Evolutionary conservation across 1,140 invertebrate genomes (phyloP), one percentile per base, ranked within the genome.

Genomic region (Octopus sinensis): DNA sequence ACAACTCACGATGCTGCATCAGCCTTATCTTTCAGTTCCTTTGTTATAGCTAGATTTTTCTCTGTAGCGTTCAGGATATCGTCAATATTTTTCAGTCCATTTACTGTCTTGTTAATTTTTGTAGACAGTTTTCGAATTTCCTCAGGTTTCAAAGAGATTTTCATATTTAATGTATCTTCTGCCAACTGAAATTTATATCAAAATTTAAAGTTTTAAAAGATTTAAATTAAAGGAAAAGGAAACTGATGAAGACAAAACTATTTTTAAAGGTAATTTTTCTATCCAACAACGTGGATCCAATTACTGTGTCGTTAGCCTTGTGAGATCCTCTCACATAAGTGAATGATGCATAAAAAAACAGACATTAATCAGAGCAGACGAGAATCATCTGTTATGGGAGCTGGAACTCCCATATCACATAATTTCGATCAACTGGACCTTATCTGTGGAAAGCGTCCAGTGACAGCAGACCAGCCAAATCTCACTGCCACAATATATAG

Each of bases 61-160:
- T 93, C 93, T 0, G 97, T 98, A 77, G 95, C 96, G 51, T 92
- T 92, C 68, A 98, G 94, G 86, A 98, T 98, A 82, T 93, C 92
- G 86, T 98, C 96, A 81, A 97, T 97, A 88, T 98, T 94, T 54
- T 95, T 96, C 6, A 98, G 91, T 9, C 95, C 95, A 4, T 93
- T 93, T 6, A 98, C 95, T 7, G 96, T 96, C 23, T 93, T 91
- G 87, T 96, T 95, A 79, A 99, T 98, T 85, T 95, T 92, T 68
- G 93, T 91, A 4, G 96, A 96, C 73, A 98, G 88, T 52, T 94
- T 92, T 76, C 93, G 93, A 81, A 99, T 98, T 92, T 98, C 94
- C 81, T 96, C 93, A 5, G 96, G 96, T 88, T 94, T 93, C 73
- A 96, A 88, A 9, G 94, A 93, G 10, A 95, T 95, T 54, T 92